Percentiles rank a stretch among this genome's conserved stretches.
These are phyloP conservation scores for Drosophila ambigua DNA, from an alignment of 1,140 invertebrate genomes.

Conservation along the genomic window DNA sequence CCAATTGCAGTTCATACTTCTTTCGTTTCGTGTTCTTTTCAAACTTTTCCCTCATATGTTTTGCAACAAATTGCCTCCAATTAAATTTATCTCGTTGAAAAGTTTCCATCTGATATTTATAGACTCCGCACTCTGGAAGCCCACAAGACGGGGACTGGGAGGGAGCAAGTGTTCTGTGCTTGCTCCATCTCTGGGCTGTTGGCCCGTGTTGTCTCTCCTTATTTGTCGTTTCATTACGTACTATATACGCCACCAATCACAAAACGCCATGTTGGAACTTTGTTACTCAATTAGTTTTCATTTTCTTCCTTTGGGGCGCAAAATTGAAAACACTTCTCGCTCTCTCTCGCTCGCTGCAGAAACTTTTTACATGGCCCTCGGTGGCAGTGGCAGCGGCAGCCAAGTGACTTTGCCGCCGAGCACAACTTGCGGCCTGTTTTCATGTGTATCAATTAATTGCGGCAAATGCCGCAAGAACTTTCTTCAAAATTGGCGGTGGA, in stretches of 20 bases:
- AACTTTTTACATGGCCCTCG: slow-evolving; percentile 70
- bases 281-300: slow-evolving; percentile 82
- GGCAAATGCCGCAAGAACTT: slow-evolving; percentile 72
- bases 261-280: slow-evolving; percentile 76
- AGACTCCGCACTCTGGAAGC: slow-evolving; percentile 45
- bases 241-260: slow-evolving; percentile 71
- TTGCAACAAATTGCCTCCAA: slow-evolving; percentile 82
- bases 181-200: slow-evolving; percentile 16
- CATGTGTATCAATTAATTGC: slow-evolving; percentile 79
- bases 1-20: slow-evolving; percentile 79
- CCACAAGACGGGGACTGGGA: slow-evolving; percentile 1
- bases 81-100: slow-evolving; percentile 83
- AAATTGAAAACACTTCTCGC: slow-evolving; percentile 74
- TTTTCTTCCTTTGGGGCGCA: slow-evolving; percentile 61
- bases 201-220: slow-evolving; percentile 53
- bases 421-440: slow-evolving; percentile 70
- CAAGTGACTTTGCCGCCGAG: slow-evolving; percentile 64
- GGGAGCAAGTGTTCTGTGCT: slow-evolving; percentile 11
- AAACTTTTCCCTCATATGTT: slow-evolving; percentile 68
- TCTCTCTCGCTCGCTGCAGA: slow-evolving; percentile 20
- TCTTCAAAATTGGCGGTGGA: slow-evolving; percentile 40
- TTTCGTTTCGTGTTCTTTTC: slow-evolving; percentile 61
- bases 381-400: slow-evolving; percentile 12
- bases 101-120: slow-evolving; percentile 83
- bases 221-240: slow-evolving; percentile 78